Percentiles rank a stretch among this genome's conserved stretches.
phyloP scores from a whole-genome alignment of 1,140 invertebrate species.

The Bombus haemorrhoidalis region DNA sequence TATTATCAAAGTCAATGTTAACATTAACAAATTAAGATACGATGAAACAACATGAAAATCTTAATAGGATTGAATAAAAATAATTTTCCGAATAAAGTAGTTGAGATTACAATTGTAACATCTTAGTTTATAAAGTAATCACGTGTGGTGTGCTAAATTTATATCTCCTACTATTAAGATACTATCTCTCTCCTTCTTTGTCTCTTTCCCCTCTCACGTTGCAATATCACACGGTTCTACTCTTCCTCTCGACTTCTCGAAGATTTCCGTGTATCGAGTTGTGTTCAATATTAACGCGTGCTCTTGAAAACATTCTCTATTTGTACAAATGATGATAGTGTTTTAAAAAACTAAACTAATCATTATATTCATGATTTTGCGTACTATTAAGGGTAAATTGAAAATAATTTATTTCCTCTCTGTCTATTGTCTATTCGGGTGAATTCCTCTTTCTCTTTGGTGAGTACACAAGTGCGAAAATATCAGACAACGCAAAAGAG shows the following conservation, averaged over 20 bases:
- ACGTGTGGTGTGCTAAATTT: slow-evolving; percentile 31
- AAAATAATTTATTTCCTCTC: background rate
- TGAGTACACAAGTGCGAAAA: slow-evolving; percentile 29
- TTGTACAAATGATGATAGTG: background rate
- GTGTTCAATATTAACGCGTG: slow-evolving; percentile 4
- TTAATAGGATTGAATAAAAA: background rate
- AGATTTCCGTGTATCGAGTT: slow-evolving; percentile 37
- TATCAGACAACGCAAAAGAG: slow-evolving; percentile 22
- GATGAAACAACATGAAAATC: background rate
- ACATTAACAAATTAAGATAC: background rate
- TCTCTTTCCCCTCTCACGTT: background rate
- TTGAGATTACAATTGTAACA: background rate
- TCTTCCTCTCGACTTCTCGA: slow-evolving; percentile 48
- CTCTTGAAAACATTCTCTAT: slow-evolving; percentile 12
- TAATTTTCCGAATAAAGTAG: background rate
- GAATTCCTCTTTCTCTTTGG: slow-evolving; percentile 12
- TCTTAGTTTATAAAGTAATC: slow-evolving; percentile 36
- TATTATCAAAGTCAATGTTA: background rate
- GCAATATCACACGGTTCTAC: slow-evolving; percentile 9
- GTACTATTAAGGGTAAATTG: background rate
- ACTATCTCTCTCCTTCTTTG: slow-evolving; percentile 1
- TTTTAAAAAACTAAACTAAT: background rate
- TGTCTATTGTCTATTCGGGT: background rate
- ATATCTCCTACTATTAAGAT: slow-evolving; percentile 19
- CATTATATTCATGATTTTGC: background rate